phyloP scores from a whole-genome alignment of 1,140 invertebrate genomes.

The Listronotus oregonensis region DNA sequence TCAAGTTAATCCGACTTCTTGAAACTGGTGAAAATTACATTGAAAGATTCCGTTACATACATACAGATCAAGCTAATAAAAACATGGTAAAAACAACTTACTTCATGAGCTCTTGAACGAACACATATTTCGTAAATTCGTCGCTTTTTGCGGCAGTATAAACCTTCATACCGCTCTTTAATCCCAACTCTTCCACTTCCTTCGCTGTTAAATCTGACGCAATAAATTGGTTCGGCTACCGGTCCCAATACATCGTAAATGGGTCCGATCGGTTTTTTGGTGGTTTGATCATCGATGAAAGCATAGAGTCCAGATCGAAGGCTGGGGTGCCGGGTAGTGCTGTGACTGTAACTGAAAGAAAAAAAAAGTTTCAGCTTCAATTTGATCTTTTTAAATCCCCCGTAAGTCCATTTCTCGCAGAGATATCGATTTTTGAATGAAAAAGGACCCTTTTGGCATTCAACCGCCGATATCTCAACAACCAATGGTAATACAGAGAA shows the following conservation, averaged over 20 bases:
- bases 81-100: conserved; percentile 42
- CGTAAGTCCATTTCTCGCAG: too few species aligned
- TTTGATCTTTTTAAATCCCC: too few species aligned
- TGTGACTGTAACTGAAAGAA: conserved; percentile 70
- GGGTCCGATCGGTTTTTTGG: conserved; percentile 70
- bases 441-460: too few species aligned
- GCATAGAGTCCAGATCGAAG: conserved; percentile 81
- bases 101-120: conserved; percentile 51
- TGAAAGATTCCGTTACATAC: too few species aligned
- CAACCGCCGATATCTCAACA: too few species aligned
- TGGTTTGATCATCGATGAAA: conserved; percentile 66
- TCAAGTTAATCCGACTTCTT: too few species aligned
- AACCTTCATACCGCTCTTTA: conserved; percentile 47
- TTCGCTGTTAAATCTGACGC: conserved; percentile 47
- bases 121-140: conserved; percentile 49
- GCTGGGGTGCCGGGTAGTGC: conserved; percentile 70
- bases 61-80: too few species aligned
- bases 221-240: conserved; percentile 55
- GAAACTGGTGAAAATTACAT: too few species aligned
- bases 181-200: conserved; percentile 40
- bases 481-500: too few species aligned
- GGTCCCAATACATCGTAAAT: conserved; percentile 91
- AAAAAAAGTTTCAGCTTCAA: too few species aligned
- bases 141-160: conserved; percentile 51
- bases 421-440: too few species aligned